Evolutionary conservation across 2,797 vertebrate species (phyloP).

Genomic region (Platyrinchus mystaceus): DNA sequence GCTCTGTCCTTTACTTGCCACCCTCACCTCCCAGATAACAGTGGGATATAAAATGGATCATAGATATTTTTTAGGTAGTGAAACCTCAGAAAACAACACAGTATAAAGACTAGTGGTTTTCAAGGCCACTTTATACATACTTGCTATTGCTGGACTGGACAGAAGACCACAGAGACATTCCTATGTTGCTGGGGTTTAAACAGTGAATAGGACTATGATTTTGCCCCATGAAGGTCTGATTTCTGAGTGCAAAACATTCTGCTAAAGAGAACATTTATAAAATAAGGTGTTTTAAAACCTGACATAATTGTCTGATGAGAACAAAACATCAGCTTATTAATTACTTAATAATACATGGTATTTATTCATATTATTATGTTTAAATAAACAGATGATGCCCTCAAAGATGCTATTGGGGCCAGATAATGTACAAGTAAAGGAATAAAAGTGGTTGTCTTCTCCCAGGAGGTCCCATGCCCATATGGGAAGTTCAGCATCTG

Average conservation of each 20-base stretch:
- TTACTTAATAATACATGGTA: background rate
- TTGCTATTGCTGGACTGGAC: background rate
- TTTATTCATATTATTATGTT: background rate
- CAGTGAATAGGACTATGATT: background rate
- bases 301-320: background rate
- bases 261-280: background rate
- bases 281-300: background rate
- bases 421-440: background rate
- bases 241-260: background rate
- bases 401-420: background rate
- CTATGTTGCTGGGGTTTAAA: background rate
- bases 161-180: background rate
- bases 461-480: background rate
- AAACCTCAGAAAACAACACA: background rate
- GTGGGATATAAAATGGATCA: background rate
- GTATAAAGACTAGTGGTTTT: background rate
- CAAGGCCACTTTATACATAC: background rate
- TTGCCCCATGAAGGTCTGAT: background rate
- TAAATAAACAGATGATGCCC: background rate
- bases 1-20: background rate
- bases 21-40: background rate
- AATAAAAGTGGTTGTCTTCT: background rate
- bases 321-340: background rate
- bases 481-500: background rate
- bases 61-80: background rate